Evolutionary conservation across 2,888 invertebrate species (phyloP).

Genomic region (Lasioglossum oenotherae): DNA sequence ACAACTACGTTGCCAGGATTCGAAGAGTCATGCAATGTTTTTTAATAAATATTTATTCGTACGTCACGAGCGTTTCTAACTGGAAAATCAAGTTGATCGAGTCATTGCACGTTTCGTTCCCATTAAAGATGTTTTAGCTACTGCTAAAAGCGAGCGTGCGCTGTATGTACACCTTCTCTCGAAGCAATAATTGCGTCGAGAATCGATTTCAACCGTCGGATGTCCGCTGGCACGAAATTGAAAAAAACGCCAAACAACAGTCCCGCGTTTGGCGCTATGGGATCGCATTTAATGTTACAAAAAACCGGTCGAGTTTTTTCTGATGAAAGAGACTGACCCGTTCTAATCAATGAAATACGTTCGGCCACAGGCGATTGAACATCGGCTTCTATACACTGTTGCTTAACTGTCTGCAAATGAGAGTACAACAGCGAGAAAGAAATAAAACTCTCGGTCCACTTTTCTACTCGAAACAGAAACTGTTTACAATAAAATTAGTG

Average conservation of each 20-base stretch:
- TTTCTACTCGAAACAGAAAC: not conserved
- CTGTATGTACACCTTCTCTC: not conserved
- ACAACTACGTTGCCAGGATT: not conserved
- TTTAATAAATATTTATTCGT: not conserved
- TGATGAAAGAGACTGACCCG: slow-evolving; percentile 43
- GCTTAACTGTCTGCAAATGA: slow-evolving; percentile 30
- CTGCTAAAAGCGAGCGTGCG: not conserved
- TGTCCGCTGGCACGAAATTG: slow-evolving; percentile 27
- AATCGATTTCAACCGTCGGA: slow-evolving; percentile 27
- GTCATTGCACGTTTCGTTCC: not conserved
- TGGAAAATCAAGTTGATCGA: not conserved
- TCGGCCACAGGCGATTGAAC: slow-evolving; percentile 46
- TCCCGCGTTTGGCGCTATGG: slow-evolving; percentile 26
- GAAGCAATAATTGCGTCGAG: slow-evolving; percentile 20
- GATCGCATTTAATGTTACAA: slow-evolving; percentile 45
- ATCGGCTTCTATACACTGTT: slow-evolving; percentile 36
- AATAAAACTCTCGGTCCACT: not conserved
- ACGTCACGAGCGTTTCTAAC: not conserved
- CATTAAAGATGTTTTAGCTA: not conserved
- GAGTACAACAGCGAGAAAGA: not conserved
- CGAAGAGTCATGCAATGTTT: not conserved
- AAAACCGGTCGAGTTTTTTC: slow-evolving; percentile 24
- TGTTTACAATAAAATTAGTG: not conserved
- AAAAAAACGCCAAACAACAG: slow-evolving; percentile 41
- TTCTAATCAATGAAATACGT: slow-evolving; percentile 58